These are phyloP conservation scores for Grammomys dolichurus DNA, from an alignment of 2,113 vertebrate species.

Conservation along the genomic window DNA sequence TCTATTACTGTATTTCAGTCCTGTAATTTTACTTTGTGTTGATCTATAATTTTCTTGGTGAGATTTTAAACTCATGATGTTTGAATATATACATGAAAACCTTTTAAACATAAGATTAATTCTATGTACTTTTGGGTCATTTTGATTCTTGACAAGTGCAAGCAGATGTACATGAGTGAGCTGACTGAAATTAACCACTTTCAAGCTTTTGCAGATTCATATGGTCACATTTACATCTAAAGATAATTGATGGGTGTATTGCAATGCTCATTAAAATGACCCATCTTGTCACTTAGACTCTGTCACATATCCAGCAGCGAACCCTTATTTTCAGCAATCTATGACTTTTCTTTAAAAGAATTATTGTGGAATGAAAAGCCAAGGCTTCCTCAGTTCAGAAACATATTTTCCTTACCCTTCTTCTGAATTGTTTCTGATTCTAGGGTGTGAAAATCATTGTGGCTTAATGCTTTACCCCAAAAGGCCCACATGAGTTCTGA, in stretches of 20 bases:
- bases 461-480: background rate
- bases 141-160: constrained; percentile 13
- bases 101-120: constrained; percentile 67
- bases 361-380: constrained; percentile 44
- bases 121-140: constrained; percentile 51
- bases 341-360: constrained; percentile 20
- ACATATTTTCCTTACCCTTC: background rate
- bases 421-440: constrained; percentile 53
- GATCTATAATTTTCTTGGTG: constrained; percentile 52
- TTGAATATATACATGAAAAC: constrained; percentile 54
- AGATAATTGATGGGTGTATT: constrained; percentile 56
- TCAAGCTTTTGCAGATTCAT: background rate
- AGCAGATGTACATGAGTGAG: background rate
- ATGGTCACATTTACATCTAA: background rate
- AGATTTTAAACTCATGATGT: background rate
- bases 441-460: constrained; percentile 3
- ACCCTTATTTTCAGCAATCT: constrained; percentile 49
- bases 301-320: constrained; percentile 55
- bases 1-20: constrained; percentile 1
- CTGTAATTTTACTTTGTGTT: constrained; percentile 19
- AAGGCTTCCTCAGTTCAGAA: constrained; percentile 27
- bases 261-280: constrained; percentile 61
- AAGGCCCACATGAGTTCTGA: background rate
- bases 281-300: constrained; percentile 28
- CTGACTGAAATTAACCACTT: constrained; percentile 5